Percentiles rank a stretch among this genome's conserved stretches.
phyloP scores from a whole-genome alignment of 1,140 invertebrate species.

The Bilobella aurantiaca region DNA sequence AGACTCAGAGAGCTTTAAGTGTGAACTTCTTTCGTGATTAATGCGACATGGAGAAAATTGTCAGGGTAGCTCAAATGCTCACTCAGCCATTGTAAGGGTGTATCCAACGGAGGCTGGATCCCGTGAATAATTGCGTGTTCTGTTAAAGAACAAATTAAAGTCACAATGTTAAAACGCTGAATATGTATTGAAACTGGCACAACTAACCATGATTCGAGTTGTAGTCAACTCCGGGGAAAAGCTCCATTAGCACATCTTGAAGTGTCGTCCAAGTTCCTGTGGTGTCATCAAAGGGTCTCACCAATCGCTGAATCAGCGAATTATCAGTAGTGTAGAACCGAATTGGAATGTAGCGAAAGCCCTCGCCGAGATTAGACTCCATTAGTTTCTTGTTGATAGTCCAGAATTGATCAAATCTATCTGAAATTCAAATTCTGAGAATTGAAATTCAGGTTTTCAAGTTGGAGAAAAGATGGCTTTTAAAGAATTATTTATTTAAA shows the following conservation, averaged over 20 bases:
- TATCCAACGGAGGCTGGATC: conserved; percentile 70
- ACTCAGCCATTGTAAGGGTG: conserved; percentile 93
- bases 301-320: conserved; percentile 54
- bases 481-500: background rate
- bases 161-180: background rate
- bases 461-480: background rate
- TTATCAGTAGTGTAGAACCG: conserved; percentile 56
- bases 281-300: conserved; percentile 57
- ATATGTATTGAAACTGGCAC: no score
- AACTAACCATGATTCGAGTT: background rate
- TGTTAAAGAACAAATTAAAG: conserved; percentile 38
- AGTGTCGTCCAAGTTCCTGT: conserved; percentile 29
- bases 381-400: conserved; percentile 88
- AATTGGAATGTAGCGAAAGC: conserved; percentile 86
- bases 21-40: background rate
- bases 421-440: no score
- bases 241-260: conserved; percentile 23
- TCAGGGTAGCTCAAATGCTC: conserved; percentile 97
- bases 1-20: no score
- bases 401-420: conserved; percentile 99
- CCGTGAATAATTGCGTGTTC: conserved; percentile 78
- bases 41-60: conserved; percentile 75
- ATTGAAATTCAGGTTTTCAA: no score
- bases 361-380: conserved; percentile 62
- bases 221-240: conserved; percentile 10